Base-by-base conservation (phyloP, 2,113 vertebrate species). In the Channa maculata region DNA sequence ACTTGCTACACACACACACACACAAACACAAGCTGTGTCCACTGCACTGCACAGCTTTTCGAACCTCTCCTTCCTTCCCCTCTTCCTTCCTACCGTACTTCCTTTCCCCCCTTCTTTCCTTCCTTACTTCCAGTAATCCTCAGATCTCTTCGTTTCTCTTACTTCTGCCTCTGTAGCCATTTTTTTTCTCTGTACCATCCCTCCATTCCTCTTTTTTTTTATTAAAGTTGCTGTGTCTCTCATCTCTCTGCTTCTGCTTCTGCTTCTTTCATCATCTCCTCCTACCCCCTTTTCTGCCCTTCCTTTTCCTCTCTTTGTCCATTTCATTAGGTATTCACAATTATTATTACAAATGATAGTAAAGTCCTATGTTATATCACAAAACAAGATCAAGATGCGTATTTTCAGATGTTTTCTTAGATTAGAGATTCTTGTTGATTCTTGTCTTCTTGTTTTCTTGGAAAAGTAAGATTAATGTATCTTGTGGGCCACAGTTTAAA, bases 361-460 rank as follows among this genome's bases (percentile, higher is more conserved):
- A 1, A 49, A 67, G 34, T 76, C 68, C 68, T 36, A 15, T 5
- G 4, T 75, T 36, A 38, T 38, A 15, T 52, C 54, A 54, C 39
- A 48, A 71, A 82, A 79, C 61, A 82, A 82, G 76, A 70, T 45
- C 36, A 39, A 75, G 43, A 54, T 3, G 11, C 60, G 82, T 73
- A 5, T n/a, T 67, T 65, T 60, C 44, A 10, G 46, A 11, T 65
- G 41, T 11, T 43, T 48, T 14, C 37, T 2, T 24, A 24, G 24
- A 24, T 24, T 24, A 24, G 24, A 24, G 24, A 24, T 24, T 24
- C 24, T 24, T 24, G 24, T 24, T n/a, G n/a, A n/a, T n/a, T n/a
- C n/a, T n/a, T n/a, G 24, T 24, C 24, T 24, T 24, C 24, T 24
- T 24, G 24, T 24, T 1, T 1, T 24, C 24, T 24, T 24, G 24